Base-by-base conservation (phyloP, 2,797 vertebrate species). In the Spinus pinus region DNA sequence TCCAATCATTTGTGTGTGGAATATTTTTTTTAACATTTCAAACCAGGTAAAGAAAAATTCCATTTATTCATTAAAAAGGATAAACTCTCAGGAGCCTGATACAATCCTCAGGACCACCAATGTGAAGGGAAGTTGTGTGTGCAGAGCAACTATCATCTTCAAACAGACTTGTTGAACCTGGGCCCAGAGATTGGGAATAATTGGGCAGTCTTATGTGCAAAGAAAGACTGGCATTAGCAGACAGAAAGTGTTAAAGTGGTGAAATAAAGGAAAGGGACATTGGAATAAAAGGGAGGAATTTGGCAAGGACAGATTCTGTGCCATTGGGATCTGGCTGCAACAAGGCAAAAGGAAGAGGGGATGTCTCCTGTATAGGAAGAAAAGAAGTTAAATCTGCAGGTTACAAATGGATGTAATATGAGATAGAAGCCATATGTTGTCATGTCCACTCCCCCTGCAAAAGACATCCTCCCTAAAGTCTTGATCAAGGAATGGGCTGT, bases 131-230 rank as follows among this genome's bases (percentile, higher is more conserved):
- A 83, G 11, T 30, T 37, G 6, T 28, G 18, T 81, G 25, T 66
- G 39, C 73, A 72, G 41, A 79, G 51, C 66, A 95, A 28, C 47
- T 91, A 47, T 56, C 65, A 69, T 56, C 50, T 93, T 49, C 61
- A 81, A 83, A 72, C 46, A 91, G 90, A 60, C 58, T 84, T 64
- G 39, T 27, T 93, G 85, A 90, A 81, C 35, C 67, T 66, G 54
- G 78, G 80, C 77, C 82, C 67, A 87, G 81, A 91, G 91, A 75
- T 81, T 30, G 62, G 18, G 37, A 94, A 84, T 81, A 93, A 93
- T 13, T 28, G 73, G 66, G 41, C 31, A 66, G 77, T 42, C 41
- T 51, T 41, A 79, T 17, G 44, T 41, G 46, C 62, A 88, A 75
- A 88, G 86, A 75, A 79, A 79, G 77, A 53, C 56, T 65, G 83